Base-by-base conservation (phyloP, 2,113 vertebrate genomes). In the Chascanopsetta lugubris region DNA sequence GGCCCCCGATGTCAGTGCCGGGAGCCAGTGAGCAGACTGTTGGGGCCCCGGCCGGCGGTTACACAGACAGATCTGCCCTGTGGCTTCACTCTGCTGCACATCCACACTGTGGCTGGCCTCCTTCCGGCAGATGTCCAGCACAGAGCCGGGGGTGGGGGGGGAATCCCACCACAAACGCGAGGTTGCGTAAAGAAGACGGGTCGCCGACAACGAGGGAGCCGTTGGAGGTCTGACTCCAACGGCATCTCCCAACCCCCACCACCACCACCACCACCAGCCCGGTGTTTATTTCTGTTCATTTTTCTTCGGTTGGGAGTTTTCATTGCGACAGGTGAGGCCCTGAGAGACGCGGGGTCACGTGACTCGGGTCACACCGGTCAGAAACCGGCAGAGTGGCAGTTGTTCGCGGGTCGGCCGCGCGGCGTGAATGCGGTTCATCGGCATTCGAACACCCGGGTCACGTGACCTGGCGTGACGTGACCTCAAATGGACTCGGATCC, bases 81-180 rank as follows among this genome's bases (percentile, higher is more conserved):
- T 95, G 94, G 94, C 93, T 95, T 95, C 90, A 87, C 82, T 80
- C 86, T 87, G 84, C 60, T 65, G 75, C 88, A 90, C 92, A 93
- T 87, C 93, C 85, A 91, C 94, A 94, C 93, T 95, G 94, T 94
- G 90, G 87, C 90, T 90, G 90, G 89, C 93, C 94, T 93, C 89
- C 90, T 95, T 97, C 95, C 93, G 93, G 94, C 93, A 94, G 94
- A 95, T 96, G 93, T 94, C 92, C 92, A 94, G 90, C 78, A 90
- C 77, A 70, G 78, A 88, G 89, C 82, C 90, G 89, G 82, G 81
- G 89, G 80, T 48, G 82, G 90, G 89, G 82, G 81, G 89, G 80
- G 48, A 80, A 94, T 92, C 81, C 91, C 89, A 96, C 94, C 94
- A 96, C 94, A 95, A 91, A 77, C 57, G n/a, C 87, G 84, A 60